These are phyloP conservation scores for Hemithea aestivaria DNA, from an alignment of 2,888 invertebrate species.

Conservation along the genomic window DNA sequence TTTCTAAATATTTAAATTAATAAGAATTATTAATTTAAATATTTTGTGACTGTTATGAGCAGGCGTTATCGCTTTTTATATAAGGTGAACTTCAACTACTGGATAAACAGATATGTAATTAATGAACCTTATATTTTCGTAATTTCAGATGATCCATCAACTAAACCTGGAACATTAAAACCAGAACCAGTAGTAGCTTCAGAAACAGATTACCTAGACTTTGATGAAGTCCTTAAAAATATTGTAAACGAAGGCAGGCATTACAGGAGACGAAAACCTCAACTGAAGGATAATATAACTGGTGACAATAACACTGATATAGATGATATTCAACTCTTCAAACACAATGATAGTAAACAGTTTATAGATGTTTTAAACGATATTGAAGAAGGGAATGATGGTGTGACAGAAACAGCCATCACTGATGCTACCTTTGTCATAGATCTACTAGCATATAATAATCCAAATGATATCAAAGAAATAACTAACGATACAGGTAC, in stretches of 20 bases:
- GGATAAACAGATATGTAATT: too few relatives aligned
- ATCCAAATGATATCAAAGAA: neutral
- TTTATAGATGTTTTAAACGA: conserved; percentile 18
- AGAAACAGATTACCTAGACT: conserved; percentile 34
- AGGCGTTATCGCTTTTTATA: too few relatives aligned
- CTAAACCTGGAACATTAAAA: conserved; percentile 6
- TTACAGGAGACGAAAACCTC: conserved; percentile 30
- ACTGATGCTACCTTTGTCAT: conserved; percentile 20
- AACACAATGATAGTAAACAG: conserved; percentile 13
- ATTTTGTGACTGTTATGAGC: too few relatives aligned
- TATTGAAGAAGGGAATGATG: conserved; percentile 18
- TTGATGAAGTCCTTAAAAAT: conserved; percentile 44
- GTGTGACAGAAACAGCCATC: conserved; percentile 18
- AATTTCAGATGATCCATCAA: conserved; percentile 6
- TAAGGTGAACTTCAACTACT: too few relatives aligned
- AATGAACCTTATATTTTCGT: too few relatives aligned
- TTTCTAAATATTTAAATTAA: too few relatives aligned
- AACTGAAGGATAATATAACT: conserved; percentile 14
- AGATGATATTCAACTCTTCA: conserved; percentile 23
- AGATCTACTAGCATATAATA: conserved; percentile 28
- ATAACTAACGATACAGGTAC: conserved; percentile 6
- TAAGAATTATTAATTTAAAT: too few relatives aligned
- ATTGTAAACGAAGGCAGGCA: conserved; percentile 33
- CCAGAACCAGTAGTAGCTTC: neutral
- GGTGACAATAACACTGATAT: conserved; percentile 27